These are phyloP conservation scores for Schlechtendalia chinensis DNA, from an alignment of 1,140 invertebrate genomes.

Conservation along the genomic window DNA sequence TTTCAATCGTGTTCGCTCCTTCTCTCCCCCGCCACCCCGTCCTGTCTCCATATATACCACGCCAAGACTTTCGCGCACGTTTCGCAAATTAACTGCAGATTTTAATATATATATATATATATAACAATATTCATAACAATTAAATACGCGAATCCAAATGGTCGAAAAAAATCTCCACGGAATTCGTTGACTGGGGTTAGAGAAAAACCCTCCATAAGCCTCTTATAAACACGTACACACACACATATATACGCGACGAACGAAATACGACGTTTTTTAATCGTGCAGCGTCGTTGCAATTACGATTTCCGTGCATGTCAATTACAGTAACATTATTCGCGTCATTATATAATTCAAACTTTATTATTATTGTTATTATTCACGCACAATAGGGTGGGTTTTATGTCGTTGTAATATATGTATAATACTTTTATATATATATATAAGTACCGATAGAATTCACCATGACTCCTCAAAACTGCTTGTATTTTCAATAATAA, in stretches of 20 bases:
- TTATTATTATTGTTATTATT: too few relatives aligned
- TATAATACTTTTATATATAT: neutral
- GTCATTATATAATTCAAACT: neutral
- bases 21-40: neutral
- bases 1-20: slow-evolving; percentile 31
- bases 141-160: neutral
- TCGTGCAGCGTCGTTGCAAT: neutral
- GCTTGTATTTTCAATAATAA: neutral
- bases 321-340: neutral
- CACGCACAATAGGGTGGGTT: too few relatives aligned
- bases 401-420: too few relatives aligned
- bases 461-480: neutral
- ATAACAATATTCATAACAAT: neutral
- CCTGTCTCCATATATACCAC: too few relatives aligned
- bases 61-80: neutral
- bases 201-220: neutral
- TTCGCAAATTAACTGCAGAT: slow-evolving; percentile 29
- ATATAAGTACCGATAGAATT: neutral
- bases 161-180: neutral
- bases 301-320: neutral
- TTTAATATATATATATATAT: slow-evolving; percentile 1
- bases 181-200: neutral
- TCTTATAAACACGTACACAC: neutral
- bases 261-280: neutral
- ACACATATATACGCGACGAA: neutral